These are phyloP conservation scores for Lasioglossum calceatum DNA, from an alignment of 2,888 invertebrate species.

Conservation along the genomic window DNA sequence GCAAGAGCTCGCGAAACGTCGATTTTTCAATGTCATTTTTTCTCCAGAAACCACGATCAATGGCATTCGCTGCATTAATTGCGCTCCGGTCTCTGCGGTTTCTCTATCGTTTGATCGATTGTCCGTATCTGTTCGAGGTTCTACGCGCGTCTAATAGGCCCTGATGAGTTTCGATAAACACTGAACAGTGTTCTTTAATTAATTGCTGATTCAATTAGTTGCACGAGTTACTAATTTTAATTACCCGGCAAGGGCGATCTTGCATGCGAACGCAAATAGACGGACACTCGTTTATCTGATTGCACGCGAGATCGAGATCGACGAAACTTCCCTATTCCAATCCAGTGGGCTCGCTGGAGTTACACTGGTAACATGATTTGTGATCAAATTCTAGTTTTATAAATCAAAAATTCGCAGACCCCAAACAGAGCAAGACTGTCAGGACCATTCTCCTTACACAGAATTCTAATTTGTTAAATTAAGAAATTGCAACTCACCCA, in stretches of 20 bases:
- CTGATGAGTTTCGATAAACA: conserved; percentile 29
- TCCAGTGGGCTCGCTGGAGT: neutral
- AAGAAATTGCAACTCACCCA: too few relatives aligned
- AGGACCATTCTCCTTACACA: too few relatives aligned
- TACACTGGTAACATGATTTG: neutral
- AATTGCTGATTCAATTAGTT: conserved; percentile 46
- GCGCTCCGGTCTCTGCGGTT: neutral
- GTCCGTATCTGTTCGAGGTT: conserved; percentile 4
- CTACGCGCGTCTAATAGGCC: conserved; percentile 19
- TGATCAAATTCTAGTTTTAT: too few relatives aligned
- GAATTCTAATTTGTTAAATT: too few relatives aligned
- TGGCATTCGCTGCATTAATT: conserved; percentile 22
- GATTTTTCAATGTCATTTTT: conserved; percentile 9
- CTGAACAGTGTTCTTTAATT: conserved; percentile 31
- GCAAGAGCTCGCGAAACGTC: neutral
- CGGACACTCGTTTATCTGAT: conserved; percentile 25
- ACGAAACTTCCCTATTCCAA: conserved; percentile 18
- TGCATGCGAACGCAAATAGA: neutral
- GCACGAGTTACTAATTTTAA: conserved; percentile 45
- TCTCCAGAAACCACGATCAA: neutral
- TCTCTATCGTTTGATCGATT: conserved; percentile 30
- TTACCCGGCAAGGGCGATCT: conserved; percentile 22
- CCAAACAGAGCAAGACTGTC: too few relatives aligned
- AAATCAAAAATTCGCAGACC: too few relatives aligned
- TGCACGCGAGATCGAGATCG: conserved; percentile 23